Base-by-base conservation (phyloP, 1,140 invertebrate species). In the Drosophila takahashii region DNA sequence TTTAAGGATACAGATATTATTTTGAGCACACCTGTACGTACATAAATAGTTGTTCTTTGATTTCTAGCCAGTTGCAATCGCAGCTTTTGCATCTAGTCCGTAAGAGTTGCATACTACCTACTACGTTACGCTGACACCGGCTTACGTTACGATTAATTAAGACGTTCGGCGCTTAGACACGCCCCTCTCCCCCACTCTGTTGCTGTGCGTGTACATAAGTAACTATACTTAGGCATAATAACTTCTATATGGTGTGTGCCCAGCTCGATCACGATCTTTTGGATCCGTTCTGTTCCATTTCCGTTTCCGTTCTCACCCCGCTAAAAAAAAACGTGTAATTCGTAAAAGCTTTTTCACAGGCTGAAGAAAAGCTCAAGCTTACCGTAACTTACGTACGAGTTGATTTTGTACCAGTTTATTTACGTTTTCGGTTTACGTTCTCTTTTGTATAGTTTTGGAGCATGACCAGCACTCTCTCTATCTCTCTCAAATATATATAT, bases 391-490 rank as follows among this genome's bases (percentile, higher is more conserved):
- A 53, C 44, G 32, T 75, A 52, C 45, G 44, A 74, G 60, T 75
- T 75, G 51, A 54, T 65, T 75, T 76, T 57, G 42, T 52, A 66
- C 41, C 53, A 47, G 39, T 66, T 76, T 76, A 57, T 65, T 80
- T 77, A 81, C 56, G 79, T 86, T 86, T 78, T 86, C 71, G 51
- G 74, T 66, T 81, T 67, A 67, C 62, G 45, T 67, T 87, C 60
- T 78, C 54, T 85, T 81, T 81, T 70, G 44, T 86, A 77, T 81
- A 77, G 70, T 77, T 87, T 86, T 75, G 73, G 79, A 86, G 83
- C 83, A 86, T 86, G 83, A 83, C 67, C 66, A 87, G 83, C 83
- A 87, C 78, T 72, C 52, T 85, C 73, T 79, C 42, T 75, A 32
- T 57, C 53, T 72, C 54, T 59, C 36, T 71, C 37, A 48, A 67